Conservation (phyloP, 2,888 invertebrate genomes). For the Dolomedes plantarius region DNA sequence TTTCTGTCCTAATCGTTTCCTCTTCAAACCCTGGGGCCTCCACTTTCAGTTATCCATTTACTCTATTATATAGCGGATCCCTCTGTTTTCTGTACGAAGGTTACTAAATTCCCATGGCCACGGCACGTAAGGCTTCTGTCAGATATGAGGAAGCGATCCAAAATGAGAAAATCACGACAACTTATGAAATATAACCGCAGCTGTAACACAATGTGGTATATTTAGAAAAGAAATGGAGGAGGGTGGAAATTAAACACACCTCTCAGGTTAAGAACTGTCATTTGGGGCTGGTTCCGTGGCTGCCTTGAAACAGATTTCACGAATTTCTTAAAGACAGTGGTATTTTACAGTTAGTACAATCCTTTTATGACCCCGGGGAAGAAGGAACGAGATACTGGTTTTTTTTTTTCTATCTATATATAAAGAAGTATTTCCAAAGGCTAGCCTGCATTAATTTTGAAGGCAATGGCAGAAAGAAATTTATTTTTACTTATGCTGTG, state of each 20-base stretch:
- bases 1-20: background rate
- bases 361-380: too few species aligned
- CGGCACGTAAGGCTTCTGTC: background rate
- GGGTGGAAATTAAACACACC: background rate
- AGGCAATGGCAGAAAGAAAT: too few species aligned
- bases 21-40: too few species aligned
- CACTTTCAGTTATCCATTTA: too few species aligned
- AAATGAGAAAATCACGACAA: background rate
- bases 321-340: background rate
- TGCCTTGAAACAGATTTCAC: background rate
- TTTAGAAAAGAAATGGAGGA: background rate
- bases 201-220: background rate
- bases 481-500: too few species aligned
- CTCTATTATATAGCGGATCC: too few species aligned
- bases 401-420: too few species aligned
- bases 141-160: background rate
- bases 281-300: background rate
- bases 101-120: background rate
- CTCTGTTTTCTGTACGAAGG: background rate
- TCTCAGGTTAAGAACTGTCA: background rate
- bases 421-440: too few species aligned
- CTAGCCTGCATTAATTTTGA: too few species aligned
- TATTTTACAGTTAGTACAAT: too few species aligned
- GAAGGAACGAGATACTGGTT: too few species aligned
- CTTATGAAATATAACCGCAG: background rate